Evolutionary conservation across 2,888 invertebrate genomes (phyloP), one percentile per base, ranked within the genome.

Genomic region (Gymnoscelis rufifasciata): DNA sequence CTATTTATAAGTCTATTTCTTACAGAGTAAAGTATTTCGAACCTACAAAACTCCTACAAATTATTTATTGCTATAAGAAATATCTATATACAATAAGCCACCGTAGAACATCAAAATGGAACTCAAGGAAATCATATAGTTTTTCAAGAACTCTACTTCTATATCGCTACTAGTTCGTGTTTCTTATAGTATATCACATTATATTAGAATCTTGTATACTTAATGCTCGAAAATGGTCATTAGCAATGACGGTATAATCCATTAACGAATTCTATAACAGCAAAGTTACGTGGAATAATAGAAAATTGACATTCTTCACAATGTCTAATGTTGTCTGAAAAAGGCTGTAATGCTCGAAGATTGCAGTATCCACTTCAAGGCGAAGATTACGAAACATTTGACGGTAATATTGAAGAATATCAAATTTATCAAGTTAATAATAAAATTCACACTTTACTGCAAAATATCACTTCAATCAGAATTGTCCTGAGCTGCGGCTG

Each of bases 191-290:
- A 77, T 87, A 87, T 87, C 87, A 87, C 84, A 86, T 80, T 78
- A 81, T 59, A 74, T 87, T 86, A 86, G 84, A 86, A 84, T 86
- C 58, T 83, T 81, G 83, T 83, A 81, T 76, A 78, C 69, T 66
- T 64, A 58, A 52, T 49, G 42, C 43, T 52, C 39, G 38, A 37
- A 50, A 50, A 44, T 28, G 37, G 46, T 41, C 36, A 39, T 46
- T 37, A 42, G 14, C 5, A 42, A 38, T 33, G 15, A 10, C 15
- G 4, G n/a, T 15, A 14, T 10, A 10, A 6, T 15, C n/a, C 5
- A 15, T n/a, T 13, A 13, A 5, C 31, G 31, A 14, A 31, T 31
- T 1, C 13, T 31, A 1, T 19, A 31, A 13, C 5, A 8, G 11
- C 14, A 14, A 13, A 15, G 14, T n/a, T 33, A 14, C 12, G 13